phyloP scores from a whole-genome alignment of 2,888 invertebrate genomes.

The Lysandra bellargus region DNA sequence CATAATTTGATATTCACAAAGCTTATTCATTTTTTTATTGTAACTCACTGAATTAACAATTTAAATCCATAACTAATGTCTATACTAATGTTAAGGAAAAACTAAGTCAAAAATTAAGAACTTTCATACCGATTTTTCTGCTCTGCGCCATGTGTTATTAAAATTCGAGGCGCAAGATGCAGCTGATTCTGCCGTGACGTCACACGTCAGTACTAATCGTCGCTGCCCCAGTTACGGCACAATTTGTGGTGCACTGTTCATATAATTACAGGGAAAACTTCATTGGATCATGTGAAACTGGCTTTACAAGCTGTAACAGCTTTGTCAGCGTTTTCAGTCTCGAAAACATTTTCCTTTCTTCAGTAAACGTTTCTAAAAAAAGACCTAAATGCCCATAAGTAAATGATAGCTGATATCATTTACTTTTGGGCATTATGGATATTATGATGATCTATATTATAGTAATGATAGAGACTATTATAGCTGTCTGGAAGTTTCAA shows the following conservation, averaged over 20 bases:
- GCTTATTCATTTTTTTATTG: no score
- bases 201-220: constrained; percentile 14
- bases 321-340: neutral
- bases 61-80: no score
- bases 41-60: no score
- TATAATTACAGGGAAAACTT: constrained; percentile 20
- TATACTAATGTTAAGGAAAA: no score
- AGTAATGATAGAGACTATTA: no score
- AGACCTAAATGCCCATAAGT: no score
- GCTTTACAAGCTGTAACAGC: neutral
- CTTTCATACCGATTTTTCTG: neutral
- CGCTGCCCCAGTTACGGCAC: constrained; percentile 41
- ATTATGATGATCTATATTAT: no score
- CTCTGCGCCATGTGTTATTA: constrained; percentile 40
- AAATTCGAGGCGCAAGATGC: constrained; percentile 48
- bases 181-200: constrained; percentile 47
- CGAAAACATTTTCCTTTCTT: neutral
- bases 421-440: no score
- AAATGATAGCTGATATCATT: no score
- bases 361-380: neutral
- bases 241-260: constrained; percentile 38
- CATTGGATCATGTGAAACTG: neutral
- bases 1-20: neutral
- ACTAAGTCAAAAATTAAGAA: neutral
- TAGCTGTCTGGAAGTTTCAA: no score